Evolutionary conservation across 2,797 vertebrate genomes (phyloP).

Genomic region (Cynodonichthys magdalenae): DNA sequence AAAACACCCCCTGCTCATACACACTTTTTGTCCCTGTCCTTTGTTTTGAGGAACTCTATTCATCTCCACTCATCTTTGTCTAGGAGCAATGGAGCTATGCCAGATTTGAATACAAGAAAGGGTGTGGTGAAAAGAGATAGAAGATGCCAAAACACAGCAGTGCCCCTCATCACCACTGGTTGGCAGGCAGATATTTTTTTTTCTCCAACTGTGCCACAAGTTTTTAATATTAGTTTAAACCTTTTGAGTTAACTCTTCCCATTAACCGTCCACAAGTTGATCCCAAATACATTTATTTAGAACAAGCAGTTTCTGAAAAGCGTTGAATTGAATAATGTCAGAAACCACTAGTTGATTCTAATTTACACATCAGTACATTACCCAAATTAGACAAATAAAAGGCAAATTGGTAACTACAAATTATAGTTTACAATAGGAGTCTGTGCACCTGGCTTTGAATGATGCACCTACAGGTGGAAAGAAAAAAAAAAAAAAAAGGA

Average conservation of each 20-base stretch:
- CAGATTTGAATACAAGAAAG: slow-evolving; percentile 60
- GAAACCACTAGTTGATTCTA: slow-evolving; percentile 7
- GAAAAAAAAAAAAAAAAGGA: not conserved
- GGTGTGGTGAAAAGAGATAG: slow-evolving; percentile 51
- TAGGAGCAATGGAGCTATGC: slow-evolving; percentile 52
- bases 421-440: not conserved
- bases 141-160: slow-evolving; percentile 64
- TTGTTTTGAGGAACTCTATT: slow-evolving; percentile 68
- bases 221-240: slow-evolving; percentile 3
- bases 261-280: not conserved
- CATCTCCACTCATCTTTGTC: slow-evolving; percentile 55
- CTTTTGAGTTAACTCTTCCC: not conserved
- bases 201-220: not conserved
- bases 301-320: not conserved
- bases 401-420: slow-evolving; percentile 8
- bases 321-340: not conserved
- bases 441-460: slow-evolving; percentile 25
- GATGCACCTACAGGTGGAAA: slow-evolving; percentile 58
- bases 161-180: slow-evolving; percentile 43
- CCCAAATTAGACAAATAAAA: slow-evolving; percentile 7
- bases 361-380: not conserved
- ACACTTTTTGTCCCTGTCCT: slow-evolving; percentile 54
- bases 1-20: slow-evolving; percentile 42
- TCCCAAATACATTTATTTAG: not conserved
- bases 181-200: slow-evolving; percentile 2